Evolutionary conservation across 2,888 invertebrate genomes (phyloP), one percentile per base, ranked within the genome.

Genomic region (Bhutanitis thaidina): DNA sequence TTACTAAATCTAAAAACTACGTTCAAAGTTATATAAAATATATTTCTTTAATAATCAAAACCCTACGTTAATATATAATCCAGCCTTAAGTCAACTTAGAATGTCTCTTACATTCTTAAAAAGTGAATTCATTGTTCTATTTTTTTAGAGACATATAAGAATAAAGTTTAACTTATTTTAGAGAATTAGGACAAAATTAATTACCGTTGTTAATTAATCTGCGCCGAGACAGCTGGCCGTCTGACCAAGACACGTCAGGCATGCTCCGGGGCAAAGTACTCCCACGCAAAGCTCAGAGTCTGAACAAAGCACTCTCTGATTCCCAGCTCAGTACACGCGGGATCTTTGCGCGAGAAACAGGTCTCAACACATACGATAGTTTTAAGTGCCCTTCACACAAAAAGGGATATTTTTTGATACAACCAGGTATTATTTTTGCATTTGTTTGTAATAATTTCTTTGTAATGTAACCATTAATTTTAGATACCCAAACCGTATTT

Each of bases 261-360:
- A 29, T 47, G 71, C 74, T 73, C 77, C 74, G 74, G 72, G 78
- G 71, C 69, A 64, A 59, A 60, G 49, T 62, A 60, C 59, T 73
- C 87, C 86, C 78, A 85, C 88, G 79, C 85, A 69, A 76, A 77
- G 76, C 74, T 77, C 67, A 49, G 57, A 59, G 63, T 7, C 67
- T 62, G 79, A 72, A 78, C 79, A 83, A 80, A 82, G 80, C 77
- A 65, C 30, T 30, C 67, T 67, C 61, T 68, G 74, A 73, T 58
- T 60, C 55, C 55, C 51, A 62, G 58, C 61, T 80, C 87, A 89
- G 88, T 89, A 64, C 71, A 74, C 70, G 69, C 73, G 77, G 69
- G 76, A 83, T 72, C 84, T 80, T 77, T 68, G 67, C 55, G 63
- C 66, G 64, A 72, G 67, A 72, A 77, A 77, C 84, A 79, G 57